A percentile compares a stretch with the other conserved stretches of the same genome.
These are phyloP conservation scores for Vulpes lagopus DNA, from an alignment of 2,113 vertebrate genomes.

Conservation along the genomic window DNA sequence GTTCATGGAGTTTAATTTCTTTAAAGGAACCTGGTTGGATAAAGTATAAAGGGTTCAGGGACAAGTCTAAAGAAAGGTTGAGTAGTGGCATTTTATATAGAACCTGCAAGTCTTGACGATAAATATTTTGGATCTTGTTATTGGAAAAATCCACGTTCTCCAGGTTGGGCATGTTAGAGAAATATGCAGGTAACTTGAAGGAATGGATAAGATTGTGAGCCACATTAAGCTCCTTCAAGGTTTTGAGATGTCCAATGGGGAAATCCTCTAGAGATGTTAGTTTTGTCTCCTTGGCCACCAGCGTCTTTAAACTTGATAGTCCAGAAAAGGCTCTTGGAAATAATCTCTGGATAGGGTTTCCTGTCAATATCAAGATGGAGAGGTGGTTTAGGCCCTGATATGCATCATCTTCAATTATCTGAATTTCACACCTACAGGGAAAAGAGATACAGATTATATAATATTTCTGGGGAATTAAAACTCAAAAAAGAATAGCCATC, in stretches of 20 bases:
- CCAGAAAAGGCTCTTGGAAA: conserved; percentile 81
- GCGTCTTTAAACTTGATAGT: conserved; percentile 82
- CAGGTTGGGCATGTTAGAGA: conserved; percentile 82
- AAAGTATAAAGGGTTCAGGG: conserved; percentile 86
- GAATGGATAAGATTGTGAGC: conserved; percentile 86
- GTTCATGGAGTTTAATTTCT: conserved; percentile 80
- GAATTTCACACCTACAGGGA: conserved; percentile 85
- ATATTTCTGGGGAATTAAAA: background rate
- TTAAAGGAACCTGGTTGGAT: conserved; percentile 86
- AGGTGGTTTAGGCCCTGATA: conserved; percentile 84
- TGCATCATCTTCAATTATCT: conserved; percentile 85
- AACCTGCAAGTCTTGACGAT: conserved; percentile 80
- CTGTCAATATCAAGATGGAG: conserved; percentile 88
- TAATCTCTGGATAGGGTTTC: conserved; percentile 85
- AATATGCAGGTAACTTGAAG: conserved; percentile 85
- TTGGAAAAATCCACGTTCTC: conserved; percentile 82
- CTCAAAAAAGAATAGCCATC: background rate
- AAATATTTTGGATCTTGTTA: conserved; percentile 86
- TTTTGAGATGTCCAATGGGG: conserved; percentile 85
- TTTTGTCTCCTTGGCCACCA: conserved; percentile 85
- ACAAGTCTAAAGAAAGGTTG: conserved; percentile 88
- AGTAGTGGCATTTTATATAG: conserved; percentile 68
- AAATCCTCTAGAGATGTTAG: conserved; percentile 82
- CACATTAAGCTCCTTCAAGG: conserved; percentile 86
- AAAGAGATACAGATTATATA: conserved; percentile 50